phyloP scores from a whole-genome alignment of 2,888 invertebrate species.

The Mythimna pallens region DNA sequence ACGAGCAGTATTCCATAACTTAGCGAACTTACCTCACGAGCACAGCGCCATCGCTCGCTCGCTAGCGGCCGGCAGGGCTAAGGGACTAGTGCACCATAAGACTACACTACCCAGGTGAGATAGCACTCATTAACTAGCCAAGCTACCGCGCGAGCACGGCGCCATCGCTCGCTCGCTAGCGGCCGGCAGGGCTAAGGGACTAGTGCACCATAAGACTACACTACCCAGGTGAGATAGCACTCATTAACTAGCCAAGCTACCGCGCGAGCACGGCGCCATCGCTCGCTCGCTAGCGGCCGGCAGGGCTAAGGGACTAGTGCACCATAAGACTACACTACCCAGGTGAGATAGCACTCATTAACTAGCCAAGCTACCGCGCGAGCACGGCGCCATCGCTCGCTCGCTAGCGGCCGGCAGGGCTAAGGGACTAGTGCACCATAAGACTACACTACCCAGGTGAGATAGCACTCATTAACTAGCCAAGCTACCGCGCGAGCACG shows the following conservation, averaged over 20 bases:
- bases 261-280: constrained; percentile 94
- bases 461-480: constrained; percentile 3
- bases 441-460: not conserved
- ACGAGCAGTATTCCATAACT: constrained; percentile 98
- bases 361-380: constrained; percentile 92
- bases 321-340: constrained; percentile 25
- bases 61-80: constrained; percentile 78
- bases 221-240: constrained; percentile 73
- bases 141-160: constrained; percentile 97
- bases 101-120: constrained; percentile 44
- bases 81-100: constrained; percentile 59
- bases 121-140: constrained; percentile 92
- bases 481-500: constrained; percentile 3
- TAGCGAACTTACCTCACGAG: constrained; percentile 99
- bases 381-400: not conserved
- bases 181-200: not conserved
- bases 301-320: not conserved
- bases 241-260: constrained; percentile 24
- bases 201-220: not conserved
- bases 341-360: constrained; percentile 2
- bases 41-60: constrained; percentile 96
- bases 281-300: constrained; percentile 92
- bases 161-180: constrained; percentile 94
- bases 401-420: constrained; percentile 1
- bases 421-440: not conserved